Evolutionary conservation across 2,113 vertebrate species (phyloP).

Genomic region (Mesembrinibis cayennensis): DNA sequence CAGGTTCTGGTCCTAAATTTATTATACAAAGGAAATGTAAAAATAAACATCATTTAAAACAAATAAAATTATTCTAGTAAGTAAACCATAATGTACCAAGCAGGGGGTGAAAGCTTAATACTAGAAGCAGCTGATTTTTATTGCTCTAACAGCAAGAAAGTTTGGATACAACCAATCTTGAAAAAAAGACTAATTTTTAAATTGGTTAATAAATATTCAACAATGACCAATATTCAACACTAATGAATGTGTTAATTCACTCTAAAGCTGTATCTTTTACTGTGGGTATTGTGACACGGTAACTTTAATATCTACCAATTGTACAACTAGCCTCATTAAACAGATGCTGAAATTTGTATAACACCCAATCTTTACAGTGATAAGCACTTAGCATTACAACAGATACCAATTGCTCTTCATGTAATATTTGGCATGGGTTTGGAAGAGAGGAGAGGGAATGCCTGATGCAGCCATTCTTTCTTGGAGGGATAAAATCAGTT

Average conservation of each 20-base stretch:
- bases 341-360: not conserved
- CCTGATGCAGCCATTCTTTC: not conserved
- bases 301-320: not conserved
- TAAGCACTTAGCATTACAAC: not conserved
- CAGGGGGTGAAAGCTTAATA: not conserved
- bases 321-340: not conserved
- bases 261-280: not conserved
- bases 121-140: not conserved
- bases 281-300: not conserved
- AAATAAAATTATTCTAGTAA: not conserved
- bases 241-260: not conserved
- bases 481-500: not conserved
- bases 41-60: not conserved
- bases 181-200: not conserved
- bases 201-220: not conserved
- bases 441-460: not conserved
- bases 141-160: not conserved
- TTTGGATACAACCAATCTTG: not conserved
- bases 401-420: not conserved
- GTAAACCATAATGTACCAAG: not conserved
- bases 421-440: not conserved
- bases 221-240: not conserved
- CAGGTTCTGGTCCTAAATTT: not conserved
- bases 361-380: not conserved
- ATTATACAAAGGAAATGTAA: not conserved